Base-by-base conservation (phyloP, 2,113 vertebrate species). In the Trogon surrucura region DNA sequence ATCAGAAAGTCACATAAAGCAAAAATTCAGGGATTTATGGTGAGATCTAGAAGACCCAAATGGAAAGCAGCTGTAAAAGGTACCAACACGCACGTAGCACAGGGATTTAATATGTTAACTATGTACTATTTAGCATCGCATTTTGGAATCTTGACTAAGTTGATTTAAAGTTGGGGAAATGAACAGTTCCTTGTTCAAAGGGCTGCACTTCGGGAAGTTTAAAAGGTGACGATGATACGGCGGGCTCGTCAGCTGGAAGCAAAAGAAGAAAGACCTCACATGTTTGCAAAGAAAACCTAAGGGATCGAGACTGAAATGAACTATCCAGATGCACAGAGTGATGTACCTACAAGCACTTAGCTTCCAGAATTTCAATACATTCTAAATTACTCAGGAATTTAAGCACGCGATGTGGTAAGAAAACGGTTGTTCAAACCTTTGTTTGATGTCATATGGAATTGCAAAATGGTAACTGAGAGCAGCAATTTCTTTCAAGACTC, bases 41-140 rank as follows among this genome's bases (percentile, higher is more conserved):
- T 47, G 60, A 56, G 47, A 11, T 4, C 44, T 1, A 7, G 17
- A 20, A 34, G 23, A 71, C 7, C 10, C 41, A 48, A 41, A 16
- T 18, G 29, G 69, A 29, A 78, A 88, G 41, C 0, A 18, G 50
- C 13, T 47, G 72, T 11, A 20, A 69, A 50, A 58, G 41, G 3
- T 32, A 47, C 4, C 7, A 21, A 26, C 16, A 15, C 13, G 27
- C 48, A 4, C 1, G 14, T 8, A 34, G 61, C 61, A 18, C 36
- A 15, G 38, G 41, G 41, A 41, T 41, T 41, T 41, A 41, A 41
- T 41, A 10, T 41, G 41, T 41, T 41, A 41, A 41, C 41, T 2
- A 4, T 1, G 41, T 5, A 3, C 15, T n/a, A 62, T 32, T 25
- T 16, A 57, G 41, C 80, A n/a, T 36, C 6, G 21, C 3, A 0